A percentile compares a stretch with the other conserved stretches of the same genome.
phyloP scores from a whole-genome alignment of 2,888 invertebrate species.

The Mimachlamys varia region DNA sequence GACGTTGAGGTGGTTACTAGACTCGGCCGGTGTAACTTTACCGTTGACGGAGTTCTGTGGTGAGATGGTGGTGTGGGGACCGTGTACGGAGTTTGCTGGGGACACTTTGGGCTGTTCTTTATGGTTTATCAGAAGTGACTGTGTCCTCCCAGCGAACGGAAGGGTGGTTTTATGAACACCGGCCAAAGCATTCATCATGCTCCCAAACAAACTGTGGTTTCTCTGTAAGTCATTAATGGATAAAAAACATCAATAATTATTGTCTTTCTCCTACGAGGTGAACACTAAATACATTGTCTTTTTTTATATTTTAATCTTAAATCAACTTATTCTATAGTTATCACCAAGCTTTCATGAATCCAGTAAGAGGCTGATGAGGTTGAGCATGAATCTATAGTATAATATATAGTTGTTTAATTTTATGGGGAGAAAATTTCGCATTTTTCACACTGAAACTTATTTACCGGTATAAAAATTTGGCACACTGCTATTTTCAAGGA shows the following conservation, averaged over 20 bases:
- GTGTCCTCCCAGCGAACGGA: slow-evolving; percentile 75
- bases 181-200: slow-evolving; percentile 84
- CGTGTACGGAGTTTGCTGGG: slow-evolving; percentile 73
- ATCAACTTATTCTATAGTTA: too few relatives aligned
- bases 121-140: slow-evolving; percentile 75
- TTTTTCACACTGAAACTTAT: too few relatives aligned
- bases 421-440: too few relatives aligned
- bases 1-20: slow-evolving; percentile 73
- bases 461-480: too few relatives aligned
- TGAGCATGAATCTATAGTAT: too few relatives aligned
- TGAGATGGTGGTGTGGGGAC: slow-evolving; percentile 68
- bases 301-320: too few relatives aligned
- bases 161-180: slow-evolving; percentile 70
- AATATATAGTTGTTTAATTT: too few relatives aligned
- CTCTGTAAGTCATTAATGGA: slow-evolving; percentile 85
- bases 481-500: too few relatives aligned
- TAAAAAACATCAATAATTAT: slow-evolving; percentile 6
- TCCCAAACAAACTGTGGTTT: slow-evolving; percentile 97
- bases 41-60: slow-evolving; percentile 74
- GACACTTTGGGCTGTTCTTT: slow-evolving; percentile 70
- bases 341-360: too few relatives aligned
- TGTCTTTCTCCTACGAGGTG: neutral
- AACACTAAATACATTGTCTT: neutral
- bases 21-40: slow-evolving; percentile 70
- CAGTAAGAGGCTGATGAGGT: too few relatives aligned